A percentile compares a stretch with the other conserved stretches of the same genome.
These are phyloP conservation scores for Erpornis zantholeuca DNA, from an alignment of 2,113 vertebrate genomes.

Conservation along the genomic window DNA sequence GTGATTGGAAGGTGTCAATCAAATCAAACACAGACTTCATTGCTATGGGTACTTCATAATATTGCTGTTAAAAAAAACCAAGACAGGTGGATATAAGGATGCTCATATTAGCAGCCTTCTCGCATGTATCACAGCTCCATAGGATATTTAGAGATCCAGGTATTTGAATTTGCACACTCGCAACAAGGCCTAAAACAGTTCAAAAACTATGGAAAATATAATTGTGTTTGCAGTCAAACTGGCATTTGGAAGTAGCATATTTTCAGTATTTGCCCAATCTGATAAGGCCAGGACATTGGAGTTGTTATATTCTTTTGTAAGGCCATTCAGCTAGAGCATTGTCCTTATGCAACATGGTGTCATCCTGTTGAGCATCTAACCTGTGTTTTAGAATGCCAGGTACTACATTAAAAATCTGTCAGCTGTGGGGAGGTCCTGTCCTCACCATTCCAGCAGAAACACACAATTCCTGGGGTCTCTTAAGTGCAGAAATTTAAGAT, in stretches of 20 bases:
- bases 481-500: neutral
- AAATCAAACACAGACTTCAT: constrained; percentile 96
- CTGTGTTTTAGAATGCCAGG: neutral
- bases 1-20: constrained; percentile 94
- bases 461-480: neutral
- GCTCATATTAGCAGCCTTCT: neutral
- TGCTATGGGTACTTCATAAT: constrained; percentile 94
- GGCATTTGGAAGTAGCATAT: neutral
- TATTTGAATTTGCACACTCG: neutral
- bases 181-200: neutral
- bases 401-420: neutral
- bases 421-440: neutral
- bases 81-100: neutral
- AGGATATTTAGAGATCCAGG: neutral
- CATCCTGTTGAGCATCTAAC: neutral
- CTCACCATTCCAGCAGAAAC: neutral
- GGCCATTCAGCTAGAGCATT: neutral
- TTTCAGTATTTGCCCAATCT: neutral
- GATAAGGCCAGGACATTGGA: neutral
- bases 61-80: constrained; percentile 80
- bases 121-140: neutral
- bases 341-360: neutral
- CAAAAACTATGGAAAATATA: neutral
- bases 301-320: neutral
- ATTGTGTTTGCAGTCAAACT: neutral